Conservation (phyloP, 2,113 vertebrate species). For the Zootoca vivipara region DNA sequence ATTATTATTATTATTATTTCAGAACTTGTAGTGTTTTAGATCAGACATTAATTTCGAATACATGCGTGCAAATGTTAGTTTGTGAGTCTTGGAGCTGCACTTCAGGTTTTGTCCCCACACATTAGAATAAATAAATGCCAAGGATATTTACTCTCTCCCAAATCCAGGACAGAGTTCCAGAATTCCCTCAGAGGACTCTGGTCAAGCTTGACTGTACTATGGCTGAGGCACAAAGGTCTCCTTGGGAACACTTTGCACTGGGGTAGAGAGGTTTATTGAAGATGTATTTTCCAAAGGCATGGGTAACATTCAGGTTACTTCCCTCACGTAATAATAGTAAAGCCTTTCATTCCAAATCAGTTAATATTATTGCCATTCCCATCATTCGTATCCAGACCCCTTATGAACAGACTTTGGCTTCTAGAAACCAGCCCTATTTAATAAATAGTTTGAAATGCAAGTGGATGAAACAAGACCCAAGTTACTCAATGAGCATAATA, state of each 20-base stretch:
- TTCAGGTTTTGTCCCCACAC: not conserved
- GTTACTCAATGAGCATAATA: slow-evolving; percentile 35
- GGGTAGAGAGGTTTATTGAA: not conserved
- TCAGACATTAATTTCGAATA: not conserved
- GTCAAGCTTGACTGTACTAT: not conserved
- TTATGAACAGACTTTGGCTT: not conserved
- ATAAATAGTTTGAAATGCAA: slow-evolving; percentile 45
- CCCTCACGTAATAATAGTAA: not conserved
- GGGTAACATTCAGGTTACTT: not conserved
- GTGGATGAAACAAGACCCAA: slow-evolving; percentile 44
- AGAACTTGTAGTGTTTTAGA: not conserved
- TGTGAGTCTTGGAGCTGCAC: not conserved
- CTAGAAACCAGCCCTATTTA: slow-evolving; percentile 33
- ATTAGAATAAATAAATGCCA: not conserved
- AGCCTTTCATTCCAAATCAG: not conserved
- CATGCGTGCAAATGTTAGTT: not conserved
- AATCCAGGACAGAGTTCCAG: not conserved
- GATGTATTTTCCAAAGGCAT: not conserved
- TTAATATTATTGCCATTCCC: slow-evolving; percentile 9
- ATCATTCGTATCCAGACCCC: slow-evolving; percentile 28
- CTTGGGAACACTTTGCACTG: not conserved
- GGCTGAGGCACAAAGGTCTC: not conserved
- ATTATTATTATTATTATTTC: too few species aligned
- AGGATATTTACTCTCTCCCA: not conserved
- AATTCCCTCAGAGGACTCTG: not conserved